Evolutionary conservation across 2,888 invertebrate genomes (phyloP).

Genomic region (Cephus spinipes): DNA sequence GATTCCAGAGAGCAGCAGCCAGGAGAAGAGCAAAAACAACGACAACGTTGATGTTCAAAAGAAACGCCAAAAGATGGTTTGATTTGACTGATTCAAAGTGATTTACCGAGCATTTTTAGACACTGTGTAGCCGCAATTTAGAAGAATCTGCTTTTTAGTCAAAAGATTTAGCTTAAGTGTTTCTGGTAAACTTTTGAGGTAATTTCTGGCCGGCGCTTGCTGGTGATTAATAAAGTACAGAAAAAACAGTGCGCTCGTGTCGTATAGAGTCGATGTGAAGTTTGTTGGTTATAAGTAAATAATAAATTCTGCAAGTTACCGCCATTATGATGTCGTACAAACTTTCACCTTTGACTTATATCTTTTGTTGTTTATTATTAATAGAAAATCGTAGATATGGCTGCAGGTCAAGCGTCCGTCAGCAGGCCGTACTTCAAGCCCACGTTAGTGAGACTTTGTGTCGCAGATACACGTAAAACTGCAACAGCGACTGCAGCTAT

Average conservation of each 20-base stretch:
- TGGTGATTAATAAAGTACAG: not conserved
- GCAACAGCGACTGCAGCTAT: constrained; percentile 74
- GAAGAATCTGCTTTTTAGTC: not conserved
- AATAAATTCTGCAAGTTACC: constrained; percentile 21
- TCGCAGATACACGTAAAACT: constrained; percentile 72
- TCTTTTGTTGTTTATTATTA: not conserved
- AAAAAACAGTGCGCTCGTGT: not conserved
- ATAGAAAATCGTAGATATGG: not conserved
- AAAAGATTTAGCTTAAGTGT: not conserved
- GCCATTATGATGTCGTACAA: not conserved
- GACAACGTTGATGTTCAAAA: constrained; percentile 47
- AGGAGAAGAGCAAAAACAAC: constrained; percentile 35
- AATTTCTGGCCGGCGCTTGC: not conserved
- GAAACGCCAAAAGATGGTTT: constrained; percentile 64
- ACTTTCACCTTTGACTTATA: not conserved
- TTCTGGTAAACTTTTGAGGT: not conserved
- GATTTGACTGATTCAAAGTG: constrained; percentile 23
- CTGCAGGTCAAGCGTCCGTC: constrained; percentile 63
- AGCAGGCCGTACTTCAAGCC: constrained; percentile 70
- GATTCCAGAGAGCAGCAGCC: not conserved
- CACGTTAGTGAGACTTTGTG: constrained; percentile 69
- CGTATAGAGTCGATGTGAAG: not conserved
- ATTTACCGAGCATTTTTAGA: not conserved
- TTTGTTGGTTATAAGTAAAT: not conserved
- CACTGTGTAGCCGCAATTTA: not conserved